phyloP scores from a whole-genome alignment of 2,797 vertebrate species.

The Lindbergichthys nudifrons region DNA sequence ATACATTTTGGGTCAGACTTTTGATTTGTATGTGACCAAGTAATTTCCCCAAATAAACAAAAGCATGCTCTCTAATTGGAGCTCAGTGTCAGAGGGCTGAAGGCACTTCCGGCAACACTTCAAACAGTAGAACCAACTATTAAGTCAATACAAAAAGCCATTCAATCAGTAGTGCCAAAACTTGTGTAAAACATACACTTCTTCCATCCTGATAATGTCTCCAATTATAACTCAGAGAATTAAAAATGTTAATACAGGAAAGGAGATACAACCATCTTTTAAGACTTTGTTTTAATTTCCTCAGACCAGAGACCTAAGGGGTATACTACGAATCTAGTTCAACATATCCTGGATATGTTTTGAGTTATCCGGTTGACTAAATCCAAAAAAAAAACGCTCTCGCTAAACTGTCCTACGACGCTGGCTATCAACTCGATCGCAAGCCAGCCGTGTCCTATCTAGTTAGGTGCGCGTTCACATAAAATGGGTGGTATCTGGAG shows the following conservation, averaged over 20 bases:
- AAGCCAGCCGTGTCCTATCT: no score
- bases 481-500: no score
- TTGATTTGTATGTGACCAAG: constrained; percentile 5
- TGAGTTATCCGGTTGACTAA: no score
- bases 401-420: no score
- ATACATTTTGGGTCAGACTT: constrained; percentile 5
- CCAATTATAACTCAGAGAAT: constrained; percentile 93
- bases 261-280: constrained; percentile 47
- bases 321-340: no score
- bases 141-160: constrained; percentile 45
- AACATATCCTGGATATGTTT: no score
- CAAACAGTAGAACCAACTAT: constrained; percentile 49
- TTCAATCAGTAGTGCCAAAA: constrained; percentile 72
- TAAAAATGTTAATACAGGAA: constrained; percentile 43
- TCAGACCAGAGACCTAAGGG: no score
- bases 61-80: constrained; percentile 16
- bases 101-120: constrained; percentile 80
- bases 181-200: constrained; percentile 86
- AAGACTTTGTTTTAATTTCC: constrained; percentile 66
- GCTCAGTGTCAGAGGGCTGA: constrained; percentile 51
- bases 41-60: constrained; percentile 14
- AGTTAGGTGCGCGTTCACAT: no score
- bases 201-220: constrained; percentile 87
- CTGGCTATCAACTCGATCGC: no score
- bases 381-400: no score